These are phyloP conservation scores for Protosalanx chinensis DNA, from an alignment of 2,797 vertebrate species.

Conservation along the genomic window DNA sequence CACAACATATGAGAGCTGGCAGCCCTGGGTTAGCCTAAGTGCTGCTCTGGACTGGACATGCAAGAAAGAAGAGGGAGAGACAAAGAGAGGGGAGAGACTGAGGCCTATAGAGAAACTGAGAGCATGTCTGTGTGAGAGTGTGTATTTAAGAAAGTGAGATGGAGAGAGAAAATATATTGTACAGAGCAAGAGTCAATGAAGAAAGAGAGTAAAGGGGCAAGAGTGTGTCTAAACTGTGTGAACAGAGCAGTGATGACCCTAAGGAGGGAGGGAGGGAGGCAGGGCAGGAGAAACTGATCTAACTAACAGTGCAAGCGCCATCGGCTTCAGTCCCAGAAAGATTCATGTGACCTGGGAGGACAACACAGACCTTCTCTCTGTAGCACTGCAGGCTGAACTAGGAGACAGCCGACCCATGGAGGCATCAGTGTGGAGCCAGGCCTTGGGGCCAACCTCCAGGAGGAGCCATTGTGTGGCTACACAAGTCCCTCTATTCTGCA, in stretches of 20 bases:
- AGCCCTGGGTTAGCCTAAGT: conserved; percentile 28
- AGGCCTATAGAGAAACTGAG: background rate
- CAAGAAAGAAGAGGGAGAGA: conserved; percentile 15
- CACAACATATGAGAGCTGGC: conserved; percentile 42
- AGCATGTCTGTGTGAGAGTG: background rate
- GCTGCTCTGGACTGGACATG: conserved; percentile 19
- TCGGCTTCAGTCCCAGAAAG: conserved; percentile 2
- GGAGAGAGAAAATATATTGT: background rate
- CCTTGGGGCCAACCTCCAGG: conserved; percentile 42
- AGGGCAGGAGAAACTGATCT: conserved; percentile 20
- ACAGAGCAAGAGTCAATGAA: background rate
- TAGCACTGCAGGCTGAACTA: background rate
- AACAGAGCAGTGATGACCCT: background rate
- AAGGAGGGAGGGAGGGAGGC: conserved; percentile 10
- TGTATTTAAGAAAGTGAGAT: background rate
- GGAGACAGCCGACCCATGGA: conserved; percentile 19
- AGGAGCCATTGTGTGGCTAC: conserved; percentile 37
- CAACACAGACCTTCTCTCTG: conserved; percentile 3
- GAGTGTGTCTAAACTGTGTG: conserved; percentile 4
- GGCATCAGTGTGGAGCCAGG: conserved; percentile 33
- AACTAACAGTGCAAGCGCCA: conserved; percentile 18
- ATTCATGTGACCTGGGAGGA: conserved; percentile 18
- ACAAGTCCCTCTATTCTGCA: conserved; percentile 45
- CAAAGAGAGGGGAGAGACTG: conserved; percentile 5
- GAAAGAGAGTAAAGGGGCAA: background rate